phyloP scores from a whole-genome alignment of 1,140 invertebrate species.

The Camponotus pennsylvanicus region DNA sequence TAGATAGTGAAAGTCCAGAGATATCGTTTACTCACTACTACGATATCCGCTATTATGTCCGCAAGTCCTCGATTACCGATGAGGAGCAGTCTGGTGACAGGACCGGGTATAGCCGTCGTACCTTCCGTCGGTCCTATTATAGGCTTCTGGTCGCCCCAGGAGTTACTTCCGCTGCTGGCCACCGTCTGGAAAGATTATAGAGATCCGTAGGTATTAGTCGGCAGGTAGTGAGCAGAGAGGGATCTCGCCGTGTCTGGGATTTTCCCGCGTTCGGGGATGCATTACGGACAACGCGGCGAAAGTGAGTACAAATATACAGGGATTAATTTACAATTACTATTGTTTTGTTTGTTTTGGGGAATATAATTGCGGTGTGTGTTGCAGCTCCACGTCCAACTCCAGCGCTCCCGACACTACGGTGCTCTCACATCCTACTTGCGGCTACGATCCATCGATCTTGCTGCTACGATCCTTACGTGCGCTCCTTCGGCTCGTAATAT shows the following conservation, averaged over 20 bases:
- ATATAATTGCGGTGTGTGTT: conserved; percentile 76
- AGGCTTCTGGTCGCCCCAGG: conserved; percentile 78
- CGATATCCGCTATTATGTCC: conserved; percentile 94
- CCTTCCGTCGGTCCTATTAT: conserved; percentile 86
- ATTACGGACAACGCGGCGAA: neutral
- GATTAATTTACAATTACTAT: conserved; percentile 35
- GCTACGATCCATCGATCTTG: conserved; percentile 77
- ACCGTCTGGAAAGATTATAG: conserved; percentile 88
- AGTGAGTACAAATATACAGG: conserved; percentile 6
- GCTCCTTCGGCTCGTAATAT: conserved; percentile 71
- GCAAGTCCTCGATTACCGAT: conserved; percentile 94
- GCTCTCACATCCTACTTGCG: conserved; percentile 75
- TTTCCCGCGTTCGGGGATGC: neutral
- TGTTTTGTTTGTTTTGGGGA: conserved; percentile 51
- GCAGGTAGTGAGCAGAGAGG: neutral
- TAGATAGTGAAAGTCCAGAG: neutral
- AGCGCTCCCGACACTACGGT: conserved; percentile 86
- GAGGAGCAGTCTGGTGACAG: conserved; percentile 93
- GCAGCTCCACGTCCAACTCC: conserved; percentile 84
- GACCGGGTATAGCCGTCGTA: conserved; percentile 91
- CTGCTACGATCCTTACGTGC: conserved; percentile 78
- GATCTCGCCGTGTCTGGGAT: neutral
- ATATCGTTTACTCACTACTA: conserved; percentile 88
- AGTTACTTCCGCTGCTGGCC: conserved; percentile 88
- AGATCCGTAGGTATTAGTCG: neutral